Evolutionary conservation across 2,113 vertebrate species (phyloP), one percentile per base, ranked within the genome.

Genomic region (Perca flavescens): DNA sequence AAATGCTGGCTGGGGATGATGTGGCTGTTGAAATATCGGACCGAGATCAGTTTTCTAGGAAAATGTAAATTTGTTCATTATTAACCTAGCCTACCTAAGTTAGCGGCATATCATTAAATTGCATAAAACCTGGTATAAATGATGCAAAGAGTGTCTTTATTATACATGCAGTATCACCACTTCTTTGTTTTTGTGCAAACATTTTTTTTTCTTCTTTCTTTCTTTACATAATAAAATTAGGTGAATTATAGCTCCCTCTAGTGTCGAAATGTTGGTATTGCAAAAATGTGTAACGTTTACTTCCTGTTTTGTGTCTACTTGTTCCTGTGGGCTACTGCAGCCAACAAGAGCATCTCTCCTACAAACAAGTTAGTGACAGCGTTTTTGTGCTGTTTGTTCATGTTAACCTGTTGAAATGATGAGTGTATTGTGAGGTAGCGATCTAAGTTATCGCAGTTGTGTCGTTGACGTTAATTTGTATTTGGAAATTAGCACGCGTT

Each of bases 221-320:
- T 28, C 28, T 28, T 53, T 43, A 22, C 3, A 28, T 17, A 31
- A 80, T 84, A 66, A 80, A 83, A 80, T 52, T 0, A 74, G 31
- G 46, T 8, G 68, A 6, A 0, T 0, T 60, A 14, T 22, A 79
- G 43, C 73, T 0, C 68, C 90, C 53, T 72, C 89, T 88, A 3
- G 75, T 86, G 91, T 69, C 49, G 3, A 2, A 2, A 3, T 0
- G 5, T 4, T 63, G 69, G n/a, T 34, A 5, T 43, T 85, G 28
- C 74, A 36, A 14, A 15, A 19, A 16, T 0, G 2, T 77, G n/a
- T 9, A 6, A 15, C 69, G 85, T 90, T 87, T 88, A 91, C 92
- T 88, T 92, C 92, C 89, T 54, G 83, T 84, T 76, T 43, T 62
- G 34, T 13, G 3, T 31, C 2, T 62, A 14, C 74, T 73, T 17